Conservation (phyloP, 2,888 invertebrate genomes). For the Lutraria lutraria region DNA sequence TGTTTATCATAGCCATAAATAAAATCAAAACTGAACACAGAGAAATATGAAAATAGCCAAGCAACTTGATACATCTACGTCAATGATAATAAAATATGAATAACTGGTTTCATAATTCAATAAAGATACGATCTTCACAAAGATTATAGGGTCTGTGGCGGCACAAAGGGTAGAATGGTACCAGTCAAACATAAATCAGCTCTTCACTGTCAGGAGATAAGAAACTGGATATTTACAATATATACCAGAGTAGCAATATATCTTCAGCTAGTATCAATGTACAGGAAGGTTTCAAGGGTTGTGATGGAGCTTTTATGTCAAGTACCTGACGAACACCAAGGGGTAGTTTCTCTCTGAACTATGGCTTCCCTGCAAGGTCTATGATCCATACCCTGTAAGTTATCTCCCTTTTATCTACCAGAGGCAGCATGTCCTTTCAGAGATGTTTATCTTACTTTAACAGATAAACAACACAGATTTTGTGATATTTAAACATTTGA, state of each 20-base stretch:
- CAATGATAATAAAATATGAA: constrained; percentile 20
- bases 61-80: not conserved
- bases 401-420: constrained; percentile 47
- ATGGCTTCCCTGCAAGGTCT: not conserved
- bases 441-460: constrained; percentile 6
- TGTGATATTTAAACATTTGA: constrained; percentile 4
- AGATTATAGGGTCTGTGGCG: not conserved
- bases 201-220: constrained; percentile 15
- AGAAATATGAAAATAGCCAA: not conserved
- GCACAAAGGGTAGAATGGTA: constrained; percentile 9
- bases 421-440: constrained; percentile 24
- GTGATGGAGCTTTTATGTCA: constrained; percentile 55
- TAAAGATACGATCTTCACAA: not conserved
- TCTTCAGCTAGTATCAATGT: not conserved
- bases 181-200: constrained; percentile 16
- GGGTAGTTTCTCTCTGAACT: constrained; percentile 28
- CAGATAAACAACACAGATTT: not conserved
- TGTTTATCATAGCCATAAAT: not conserved
- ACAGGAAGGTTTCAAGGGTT: constrained; percentile 11
- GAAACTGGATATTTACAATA: constrained; percentile 19
- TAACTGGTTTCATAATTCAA: constrained; percentile 19
- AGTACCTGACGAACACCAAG: constrained; percentile 22
- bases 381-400: not conserved
- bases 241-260: not conserved
- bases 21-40: not conserved